Evolutionary conservation across 1,140 invertebrate species (phyloP), one percentile per base, ranked within the genome.

Genomic region (Tribolium castaneum): DNA sequence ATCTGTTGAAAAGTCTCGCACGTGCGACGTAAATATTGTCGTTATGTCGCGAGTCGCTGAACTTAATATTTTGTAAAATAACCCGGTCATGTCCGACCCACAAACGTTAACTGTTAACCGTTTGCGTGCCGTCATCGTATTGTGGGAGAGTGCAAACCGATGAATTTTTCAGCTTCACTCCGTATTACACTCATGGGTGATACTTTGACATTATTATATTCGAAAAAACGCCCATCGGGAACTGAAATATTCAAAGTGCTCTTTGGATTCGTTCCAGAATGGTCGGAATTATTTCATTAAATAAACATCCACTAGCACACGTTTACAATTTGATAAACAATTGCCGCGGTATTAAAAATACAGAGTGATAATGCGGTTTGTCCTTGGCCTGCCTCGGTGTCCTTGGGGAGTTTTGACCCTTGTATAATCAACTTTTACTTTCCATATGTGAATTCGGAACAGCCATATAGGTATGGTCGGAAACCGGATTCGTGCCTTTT

Each of bases 41-140:
- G 9, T n/a, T 45, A 14, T 66, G 30, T 66, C n/a, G 10, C 59
- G 10, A 66, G 59, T 66, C 30, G 59, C 4, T 30, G 30, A 35
- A 66, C 59, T 66, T 66, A 25, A 10, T 35, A 35, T 12, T 34
- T 66, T 12, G 25, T 66, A 66, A 59, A 14, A 59, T 30, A 59
- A 66, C 25, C 59, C 5, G 59, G 59, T 66, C 59, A 66, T 66
- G 59, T 66, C 16, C 59, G 59, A 66, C 59, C 59, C 59, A 66
- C 59, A 12, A 66, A 66, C 30, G 59, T 66, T 66, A 66, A 66
- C 59, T 66, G 59, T 66, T 35, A 25, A 66, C 59, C 10, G 59
- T 35, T 66, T 66, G 59, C 59, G 59, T 66, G 59, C 12, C 30
- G 30, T 35, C 59, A 30, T 10, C 56, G 56, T n/a, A 10, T 22